Percentiles rank a stretch among this genome's conserved stretches.
These are phyloP conservation scores for Opisthocomus hoazin DNA, from an alignment of 2,113 vertebrate species.

Conservation along the genomic window DNA sequence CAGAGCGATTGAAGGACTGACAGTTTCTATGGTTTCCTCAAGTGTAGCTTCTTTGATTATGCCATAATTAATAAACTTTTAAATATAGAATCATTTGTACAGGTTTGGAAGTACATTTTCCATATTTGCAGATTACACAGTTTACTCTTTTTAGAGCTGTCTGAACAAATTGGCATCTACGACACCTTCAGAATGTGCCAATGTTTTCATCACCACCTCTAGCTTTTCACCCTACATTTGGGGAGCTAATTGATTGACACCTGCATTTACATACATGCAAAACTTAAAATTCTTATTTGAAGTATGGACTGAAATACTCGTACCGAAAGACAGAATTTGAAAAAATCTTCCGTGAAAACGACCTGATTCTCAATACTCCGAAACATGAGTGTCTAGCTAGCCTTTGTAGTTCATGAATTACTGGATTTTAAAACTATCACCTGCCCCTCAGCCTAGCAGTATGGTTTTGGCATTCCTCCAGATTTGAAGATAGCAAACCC, in stretches of 20 bases:
- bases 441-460: background rate
- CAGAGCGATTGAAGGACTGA: background rate
- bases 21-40: background rate
- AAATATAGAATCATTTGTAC: background rate
- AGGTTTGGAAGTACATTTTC: background rate
- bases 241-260: background rate
- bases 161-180: background rate
- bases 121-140: background rate
- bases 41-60: background rate
- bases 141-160: background rate
- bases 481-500: background rate
- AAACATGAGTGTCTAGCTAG: background rate
- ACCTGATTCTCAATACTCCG: background rate
- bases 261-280: background rate
- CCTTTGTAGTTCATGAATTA: background rate
- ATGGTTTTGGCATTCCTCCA: background rate
- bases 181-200: background rate
- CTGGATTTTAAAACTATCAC: background rate
- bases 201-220: background rate
- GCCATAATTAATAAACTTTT: background rate
- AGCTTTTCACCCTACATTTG: background rate
- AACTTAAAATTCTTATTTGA: background rate
- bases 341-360: background rate
- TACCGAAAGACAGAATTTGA: background rate
- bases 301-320: background rate